phyloP scores from a whole-genome alignment of 2,113 vertebrate species.

The Benitochromis conjunctus region DNA sequence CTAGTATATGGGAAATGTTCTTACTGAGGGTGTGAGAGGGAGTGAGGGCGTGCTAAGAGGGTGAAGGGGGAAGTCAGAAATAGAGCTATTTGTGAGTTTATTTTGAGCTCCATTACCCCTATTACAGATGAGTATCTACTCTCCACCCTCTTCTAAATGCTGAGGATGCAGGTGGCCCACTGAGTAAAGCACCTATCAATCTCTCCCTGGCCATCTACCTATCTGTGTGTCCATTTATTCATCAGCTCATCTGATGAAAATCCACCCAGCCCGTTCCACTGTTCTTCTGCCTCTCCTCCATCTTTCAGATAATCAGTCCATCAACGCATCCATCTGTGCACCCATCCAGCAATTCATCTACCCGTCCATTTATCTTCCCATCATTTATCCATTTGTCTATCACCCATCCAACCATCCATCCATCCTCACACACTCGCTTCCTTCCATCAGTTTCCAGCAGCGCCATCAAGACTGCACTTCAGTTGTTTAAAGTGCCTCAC shows the following conservation, averaged over 20 bases:
- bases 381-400: constrained; percentile 64
- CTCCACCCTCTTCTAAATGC: constrained; percentile 53
- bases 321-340: constrained; percentile 64
- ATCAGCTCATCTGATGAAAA: constrained; percentile 65
- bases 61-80: constrained; percentile 25
- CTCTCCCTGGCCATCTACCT: constrained; percentile 45
- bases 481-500: constrained; percentile 21
- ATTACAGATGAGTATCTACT: constrained; percentile 66
- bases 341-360: constrained; percentile 61
- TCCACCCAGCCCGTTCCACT: constrained; percentile 38
- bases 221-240: constrained; percentile 64
- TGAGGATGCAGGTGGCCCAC: constrained; percentile 66
- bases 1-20: constrained; percentile 36
- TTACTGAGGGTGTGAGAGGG: constrained; percentile 14
- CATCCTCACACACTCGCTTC: constrained; percentile 6
- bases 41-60: constrained; percentile 27
- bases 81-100: constrained; percentile 68
- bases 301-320: constrained; percentile 70
- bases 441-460: constrained; percentile 36
- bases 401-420: constrained; percentile 43
- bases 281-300: constrained; percentile 49
- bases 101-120: constrained; percentile 69
- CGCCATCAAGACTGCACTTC: constrained; percentile 15
- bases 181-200: constrained; percentile 62
- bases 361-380: constrained; percentile 56